These are phyloP conservation scores for Melangyna quadrimaculata DNA, from an alignment of 2,888 invertebrate genomes.

Conservation along the genomic window DNA sequence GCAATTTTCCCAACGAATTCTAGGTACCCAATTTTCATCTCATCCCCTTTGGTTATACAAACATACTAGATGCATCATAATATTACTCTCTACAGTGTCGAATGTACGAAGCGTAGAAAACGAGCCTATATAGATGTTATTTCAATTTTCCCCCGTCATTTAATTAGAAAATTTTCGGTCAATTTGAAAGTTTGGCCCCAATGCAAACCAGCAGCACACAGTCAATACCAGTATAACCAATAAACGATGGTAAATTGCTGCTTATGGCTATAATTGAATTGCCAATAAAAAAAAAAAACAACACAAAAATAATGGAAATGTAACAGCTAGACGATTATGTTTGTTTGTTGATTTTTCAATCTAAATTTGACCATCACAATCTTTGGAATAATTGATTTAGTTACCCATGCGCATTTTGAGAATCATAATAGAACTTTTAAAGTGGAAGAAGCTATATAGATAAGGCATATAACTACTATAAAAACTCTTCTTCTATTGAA, in stretches of 20 bases:
- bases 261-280: constrained; percentile 20
- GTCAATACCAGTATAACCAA: constrained; percentile 8
- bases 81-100: background rate
- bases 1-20: background rate
- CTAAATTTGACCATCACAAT: no score
- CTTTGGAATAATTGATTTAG: no score
- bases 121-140: background rate
- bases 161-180: constrained; percentile 8
- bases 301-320: background rate
- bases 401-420: no score
- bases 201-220: background rate
- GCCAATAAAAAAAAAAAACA: background rate
- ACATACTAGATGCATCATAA: background rate
- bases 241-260: constrained; percentile 27
- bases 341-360: no score
- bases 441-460: no score
- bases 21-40: background rate
- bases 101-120: background rate
- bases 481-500: no score
- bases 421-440: no score
- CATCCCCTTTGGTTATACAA: background rate
- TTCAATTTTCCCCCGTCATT: constrained; percentile 29
- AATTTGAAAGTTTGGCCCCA: constrained; percentile 22
- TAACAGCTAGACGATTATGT: background rate
- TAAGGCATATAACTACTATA: no score